Base-by-base conservation (phyloP, 2,888 invertebrate species). In the Melieria omissa region DNA sequence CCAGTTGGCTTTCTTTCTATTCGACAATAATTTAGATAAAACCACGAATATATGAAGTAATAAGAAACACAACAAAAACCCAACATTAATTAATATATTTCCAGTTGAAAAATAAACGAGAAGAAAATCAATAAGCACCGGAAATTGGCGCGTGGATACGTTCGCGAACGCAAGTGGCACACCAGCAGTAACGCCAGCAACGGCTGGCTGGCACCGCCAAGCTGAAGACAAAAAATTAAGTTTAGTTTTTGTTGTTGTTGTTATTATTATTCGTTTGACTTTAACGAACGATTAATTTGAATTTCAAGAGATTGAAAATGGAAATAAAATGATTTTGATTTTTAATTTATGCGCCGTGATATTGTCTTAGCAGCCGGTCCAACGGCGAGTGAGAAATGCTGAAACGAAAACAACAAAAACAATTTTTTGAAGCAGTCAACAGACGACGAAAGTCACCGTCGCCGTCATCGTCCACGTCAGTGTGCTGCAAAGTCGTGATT, bases 331-430 rank as follows among this genome's bases (percentile, higher is more conserved):
- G 8, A 66, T 46, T 41, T 49, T 47, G 16, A 54, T 44, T 46
- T 66, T 73, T 73, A 73, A 73, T 73, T 71, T 73, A 70, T 73
- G 70, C 70, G 52, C 70, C 47, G 42, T 70, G 29, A 44, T 47
- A 46, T 66, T 47, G 41, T 12, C 54, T 54, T n/a, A 14, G 42
- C 16, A 16, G 46, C 49, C 10, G 62, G 47, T 61, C 54, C 55
- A 9, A 16, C 6, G 52, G 47, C 58, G 54, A 57, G 44, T 10
- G 14, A n/a, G 14, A 6, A 45, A 47, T 10, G 42, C 41, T 29
- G 44, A 16, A 57, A 65, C 8, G 45, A 55, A 54, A 55, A 60
- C 29, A 64, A 54, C 55, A 42, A 9, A 42, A 57, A 61, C 9
- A 45, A 49, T 9, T 12, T 46, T 62, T 45, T 61, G 42, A 44